Conservation (phyloP, 2,113 vertebrate species). For the Zosterops pallidus region DNA sequence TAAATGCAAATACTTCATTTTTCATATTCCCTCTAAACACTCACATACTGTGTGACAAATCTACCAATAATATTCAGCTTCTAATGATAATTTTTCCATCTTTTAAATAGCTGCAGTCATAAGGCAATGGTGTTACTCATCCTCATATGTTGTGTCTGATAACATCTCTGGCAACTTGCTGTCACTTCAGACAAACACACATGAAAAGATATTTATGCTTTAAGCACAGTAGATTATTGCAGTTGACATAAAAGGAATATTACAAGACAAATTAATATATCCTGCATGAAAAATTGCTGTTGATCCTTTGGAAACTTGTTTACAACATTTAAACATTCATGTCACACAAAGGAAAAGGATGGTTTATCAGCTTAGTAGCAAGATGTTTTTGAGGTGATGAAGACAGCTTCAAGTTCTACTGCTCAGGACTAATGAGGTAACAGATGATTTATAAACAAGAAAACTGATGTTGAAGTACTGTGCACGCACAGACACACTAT, state of each 20-base stretch:
- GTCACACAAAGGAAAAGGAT: neutral
- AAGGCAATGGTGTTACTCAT: slow-evolving; percentile 36
- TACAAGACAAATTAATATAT: slow-evolving; percentile 70
- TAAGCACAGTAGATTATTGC: slow-evolving; percentile 60
- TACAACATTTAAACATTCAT: slow-evolving; percentile 35
- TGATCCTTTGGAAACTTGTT: slow-evolving; percentile 16
- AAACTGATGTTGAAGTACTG: neutral
- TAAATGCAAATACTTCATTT: neutral
- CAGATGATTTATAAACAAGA: neutral
- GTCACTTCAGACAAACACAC: slow-evolving; percentile 53
- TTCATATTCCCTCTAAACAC: neutral
- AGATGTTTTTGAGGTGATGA: neutral
- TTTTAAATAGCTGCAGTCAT: slow-evolving; percentile 58
- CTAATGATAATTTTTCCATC: neutral
- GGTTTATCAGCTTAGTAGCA: neutral
- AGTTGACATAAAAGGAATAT: slow-evolving; percentile 55
- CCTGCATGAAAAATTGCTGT: slow-evolving; percentile 16
- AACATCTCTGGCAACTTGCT: slow-evolving; percentile 59
- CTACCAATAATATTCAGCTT: neutral
- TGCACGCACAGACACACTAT: neutral
- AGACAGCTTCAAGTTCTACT: neutral
- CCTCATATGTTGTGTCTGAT: slow-evolving; percentile 6
- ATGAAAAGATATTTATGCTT: slow-evolving; percentile 54
- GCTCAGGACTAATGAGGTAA: neutral
- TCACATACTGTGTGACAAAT: neutral